A percentile compares a stretch with the other conserved stretches of the same genome.
Conservation (phyloP, 2,113 vertebrate species). For the Channa maculata region DNA sequence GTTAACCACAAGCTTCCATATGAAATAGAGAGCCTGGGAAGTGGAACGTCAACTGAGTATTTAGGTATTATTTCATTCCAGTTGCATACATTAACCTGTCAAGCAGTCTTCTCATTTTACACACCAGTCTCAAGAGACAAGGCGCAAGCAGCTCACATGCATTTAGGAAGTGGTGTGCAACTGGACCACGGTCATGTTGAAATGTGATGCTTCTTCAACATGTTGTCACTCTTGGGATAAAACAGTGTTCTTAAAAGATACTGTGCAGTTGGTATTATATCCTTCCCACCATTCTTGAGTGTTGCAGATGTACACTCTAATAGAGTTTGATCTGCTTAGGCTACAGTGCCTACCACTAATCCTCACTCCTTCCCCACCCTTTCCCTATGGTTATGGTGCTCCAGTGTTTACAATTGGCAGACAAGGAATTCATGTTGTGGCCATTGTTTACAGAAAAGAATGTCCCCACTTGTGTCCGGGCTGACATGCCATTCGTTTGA, state of each 20-base stretch:
- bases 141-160: slow-evolving; percentile 66
- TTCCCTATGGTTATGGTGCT: slow-evolving; percentile 46
- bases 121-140: slow-evolving; percentile 67
- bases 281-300: slow-evolving; percentile 22
- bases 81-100: slow-evolving; percentile 85
- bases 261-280: slow-evolving; percentile 27
- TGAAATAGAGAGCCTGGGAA: slow-evolving; percentile 45
- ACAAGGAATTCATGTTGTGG: slow-evolving; percentile 64
- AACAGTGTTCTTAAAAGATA: slow-evolving; percentile 34
- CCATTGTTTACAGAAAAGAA: slow-evolving; percentile 69
- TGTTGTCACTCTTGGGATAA: slow-evolving; percentile 54
- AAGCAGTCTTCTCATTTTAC: slow-evolving; percentile 81
- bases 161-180: slow-evolving; percentile 75
- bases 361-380: slow-evolving; percentile 25
- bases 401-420: slow-evolving; percentile 54
- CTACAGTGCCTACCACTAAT: slow-evolving; percentile 34
- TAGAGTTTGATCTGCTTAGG: slow-evolving; percentile 24
- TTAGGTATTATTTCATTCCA: slow-evolving; percentile 82
- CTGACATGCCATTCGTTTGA: slow-evolving; percentile 65
- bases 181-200: slow-evolving; percentile 55
- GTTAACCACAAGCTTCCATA: slow-evolving; percentile 21
- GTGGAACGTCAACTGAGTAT: slow-evolving; percentile 62
- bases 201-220: slow-evolving; percentile 59
- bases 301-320: slow-evolving; percentile 14
- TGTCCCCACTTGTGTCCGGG: slow-evolving; percentile 64